Base-by-base conservation (phyloP, 2,797 vertebrate genomes). In the Austrolebias charrua region DNA sequence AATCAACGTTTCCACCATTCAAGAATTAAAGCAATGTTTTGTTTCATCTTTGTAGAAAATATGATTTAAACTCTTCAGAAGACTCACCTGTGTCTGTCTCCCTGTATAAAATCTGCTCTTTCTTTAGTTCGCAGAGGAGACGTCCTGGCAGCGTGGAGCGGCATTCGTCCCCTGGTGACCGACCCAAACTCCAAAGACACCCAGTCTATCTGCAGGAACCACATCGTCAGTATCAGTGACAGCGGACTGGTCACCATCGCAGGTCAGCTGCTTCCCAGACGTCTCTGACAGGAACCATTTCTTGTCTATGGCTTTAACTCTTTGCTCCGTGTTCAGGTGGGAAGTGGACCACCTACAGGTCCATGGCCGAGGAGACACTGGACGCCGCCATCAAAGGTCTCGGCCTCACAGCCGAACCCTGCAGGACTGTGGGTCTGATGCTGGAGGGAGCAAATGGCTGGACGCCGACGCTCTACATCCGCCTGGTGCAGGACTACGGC, bases 301-400 rank as follows among this genome's bases (percentile, higher is more conserved):
- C 24, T 12, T 11, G 14, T 4, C 15, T 7, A 31, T n/a, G 1
- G 10, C 7, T 8, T 18, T 59, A 19, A 63, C 2, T 19, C 14
- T 3, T 1, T 3, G 13, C 35, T 38, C 1, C 20, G 56, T 66
- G 20, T 59, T 2, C 73, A 98, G 97, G 97, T 55, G 97, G 97
- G 24, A 99, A 99, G 87, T 99, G 97, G 96, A 99, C 97, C 0
- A 99, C 97, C 0, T 99, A 98, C 79, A 94, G 96, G 2, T 84
- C 92, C 13, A 99, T 99, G 96, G 96, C 96, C 0, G 92, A 96
- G 72, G 96, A 98, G 75, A 92, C 96, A 5, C 71, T 99, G 57
- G 91, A 99, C 2, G 90, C 90, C 0, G 94, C 95, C 4, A 1
- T 98, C 47, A 86, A 86, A 76, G 60, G 72, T 5, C 90, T 90